Base-by-base conservation (phyloP, 2,888 invertebrate species). In the Scaptomyza reducta region DNA sequence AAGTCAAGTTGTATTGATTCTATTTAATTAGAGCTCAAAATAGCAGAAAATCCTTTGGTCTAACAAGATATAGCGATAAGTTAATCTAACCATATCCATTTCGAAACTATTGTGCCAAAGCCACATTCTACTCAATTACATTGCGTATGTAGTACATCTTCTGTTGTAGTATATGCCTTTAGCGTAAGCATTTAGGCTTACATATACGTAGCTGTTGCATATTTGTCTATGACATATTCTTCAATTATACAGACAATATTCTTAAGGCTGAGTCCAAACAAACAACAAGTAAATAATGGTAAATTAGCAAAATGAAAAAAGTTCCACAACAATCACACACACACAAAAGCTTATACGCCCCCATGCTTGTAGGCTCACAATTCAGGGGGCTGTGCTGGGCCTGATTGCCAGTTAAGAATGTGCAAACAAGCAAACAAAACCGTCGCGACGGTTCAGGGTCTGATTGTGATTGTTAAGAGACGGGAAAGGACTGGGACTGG, bases 401-500 rank as follows among this genome's bases (percentile, higher is more conserved):
- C 67, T 80, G 79, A 80, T 80, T 80, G 80, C 80, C 79, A 80
- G 79, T 80, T 80, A 78, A 80, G 78, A 80, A 80, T 78, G 80
- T 80, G 80, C 78, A 80, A 80, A 80, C 80, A 80, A 80, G 75
- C 80, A 80, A 77, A 80, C 74, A 77, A 73, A 73, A 69, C 46
- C 75, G 72, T 57, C 75, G 63, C 64, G 65, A 58, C 60, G 60
- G 56, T 40, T 40, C 58, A 42, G 54, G 60, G 63, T 60, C 78
- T 77, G 77, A 74, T 77, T 77, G 69, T 61, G 78, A 72, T 69
- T 78, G 78, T 66, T 61, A 46, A 50, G 40, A 55, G 27, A 27
- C 22, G 60, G 47, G 54, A 33, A 27, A n/a, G 42, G 27, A n/a
- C n/a, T n/a, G n/a, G n/a, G 33, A 14, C 7, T 6, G 41, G 13